Base-by-base conservation (phyloP, 2,888 invertebrate genomes). In the Podabrus alpinus region DNA sequence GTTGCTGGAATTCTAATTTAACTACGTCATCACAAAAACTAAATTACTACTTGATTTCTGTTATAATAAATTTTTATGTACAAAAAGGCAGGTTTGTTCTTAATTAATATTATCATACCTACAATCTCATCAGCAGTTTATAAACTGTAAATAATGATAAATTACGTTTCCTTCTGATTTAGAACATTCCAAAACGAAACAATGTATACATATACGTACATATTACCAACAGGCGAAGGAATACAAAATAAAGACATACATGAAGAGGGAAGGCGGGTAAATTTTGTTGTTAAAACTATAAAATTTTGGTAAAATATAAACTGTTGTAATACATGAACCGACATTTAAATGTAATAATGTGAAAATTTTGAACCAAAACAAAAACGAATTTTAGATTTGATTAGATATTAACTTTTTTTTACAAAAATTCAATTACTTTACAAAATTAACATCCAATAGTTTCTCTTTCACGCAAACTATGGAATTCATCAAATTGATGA, bases 1-100 rank as follows among this genome's bases (percentile, higher is more conserved):
- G 45, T 73, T 70, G 74, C 64, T 68, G 77, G 77, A 77, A 77
- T 77, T 74, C 74, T 74, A 77, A 77, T 77, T 77, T 77, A 66
- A 68, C 71, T 71, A 68, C 61, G 59, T 69, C 69, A 72, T 70
- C 68, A 72, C 66, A 72, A 74, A 71, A 77, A 77, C 59, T 72
- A 77, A 77, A 77, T 74, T 77, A 69, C 71, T 29, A 21, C 64
- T 72, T 71, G 68, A 76, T 76, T 73, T 73, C 67, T 73, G 60
- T 64, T 15, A 66, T 29, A 75, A 29, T 29, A 3, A n/a, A 72
- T 75, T 75, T 72, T 59, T 69, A 66, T 66, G 62, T 66, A 62
- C 69, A 75, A 75, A 72, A 69, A 72, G 66, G 69, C 60, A 67
- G 66, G 69, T 75, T 72, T 72, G 67, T 66, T 71, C 68, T 72